These are phyloP conservation scores for Abrostola tripartita DNA, from an alignment of 2,888 invertebrate genomes.

Conservation along the genomic window DNA sequence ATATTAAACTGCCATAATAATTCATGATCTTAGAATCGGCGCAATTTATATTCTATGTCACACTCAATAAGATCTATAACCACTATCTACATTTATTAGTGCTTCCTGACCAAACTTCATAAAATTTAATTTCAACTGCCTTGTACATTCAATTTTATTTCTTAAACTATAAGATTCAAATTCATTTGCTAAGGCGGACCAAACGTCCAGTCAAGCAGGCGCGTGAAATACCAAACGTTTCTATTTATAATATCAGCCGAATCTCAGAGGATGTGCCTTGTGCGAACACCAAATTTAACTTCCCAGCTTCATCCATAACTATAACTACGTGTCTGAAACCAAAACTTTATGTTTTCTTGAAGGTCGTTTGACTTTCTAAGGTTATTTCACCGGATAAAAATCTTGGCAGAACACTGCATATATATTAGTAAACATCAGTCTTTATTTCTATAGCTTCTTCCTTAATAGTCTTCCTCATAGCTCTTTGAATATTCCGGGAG, in stretches of 20 bases:
- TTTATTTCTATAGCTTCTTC: constrained; percentile 30
- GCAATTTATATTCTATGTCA: constrained; percentile 7
- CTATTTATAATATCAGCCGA: constrained; percentile 66
- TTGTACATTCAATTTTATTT: constrained; percentile 18
- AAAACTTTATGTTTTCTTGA: constrained; percentile 48
- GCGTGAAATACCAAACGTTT: constrained; percentile 65
- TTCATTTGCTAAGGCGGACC: constrained; percentile 9
- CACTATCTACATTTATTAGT: background rate
- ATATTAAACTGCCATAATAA: constrained; percentile 13
- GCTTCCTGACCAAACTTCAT: constrained; percentile 16
- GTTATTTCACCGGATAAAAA: constrained; percentile 28
- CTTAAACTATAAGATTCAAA: constrained; percentile 26
- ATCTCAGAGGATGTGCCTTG: constrained; percentile 60
- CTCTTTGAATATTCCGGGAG: constrained; percentile 34
- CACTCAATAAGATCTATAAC: constrained; percentile 16
- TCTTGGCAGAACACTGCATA: constrained; percentile 12
- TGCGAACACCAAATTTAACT: constrained; percentile 64
- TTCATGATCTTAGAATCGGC: background rate
- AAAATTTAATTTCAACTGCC: constrained; percentile 18
- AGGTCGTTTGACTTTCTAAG: constrained; percentile 41
- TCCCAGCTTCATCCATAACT: constrained; percentile 37
- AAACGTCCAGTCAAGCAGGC: constrained; percentile 49
- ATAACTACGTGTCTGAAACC: constrained; percentile 36
- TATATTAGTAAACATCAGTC: constrained; percentile 10
- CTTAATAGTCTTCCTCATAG: constrained; percentile 26